Percentiles rank a stretch among this genome's conserved stretches.
These are phyloP conservation scores for Thymelicus acteon DNA, from an alignment of 2,888 invertebrate species.

Conservation along the genomic window DNA sequence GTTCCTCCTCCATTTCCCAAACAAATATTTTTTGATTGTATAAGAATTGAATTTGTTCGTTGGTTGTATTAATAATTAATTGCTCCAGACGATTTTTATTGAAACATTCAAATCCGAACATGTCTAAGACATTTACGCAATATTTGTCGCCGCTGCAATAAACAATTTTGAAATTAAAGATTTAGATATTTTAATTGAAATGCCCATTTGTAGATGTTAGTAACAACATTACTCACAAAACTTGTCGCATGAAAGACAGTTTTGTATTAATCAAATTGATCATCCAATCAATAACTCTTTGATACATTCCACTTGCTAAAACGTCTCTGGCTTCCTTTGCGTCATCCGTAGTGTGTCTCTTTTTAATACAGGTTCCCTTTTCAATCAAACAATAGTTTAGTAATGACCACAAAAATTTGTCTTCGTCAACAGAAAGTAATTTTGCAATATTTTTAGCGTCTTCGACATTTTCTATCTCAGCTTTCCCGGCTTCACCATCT, in stretches of 20 bases:
- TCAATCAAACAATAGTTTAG: constrained; percentile 93
- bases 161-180: constrained; percentile 26
- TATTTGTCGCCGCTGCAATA: constrained; percentile 92
- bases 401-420: constrained; percentile 93
- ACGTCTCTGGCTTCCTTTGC: constrained; percentile 93
- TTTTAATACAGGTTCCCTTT: constrained; percentile 88
- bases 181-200: neutral
- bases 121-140: constrained; percentile 92
- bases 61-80: constrained; percentile 94
- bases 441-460: constrained; percentile 89
- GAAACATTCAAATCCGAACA: constrained; percentile 97
- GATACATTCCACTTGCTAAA: constrained; percentile 93
- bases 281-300: constrained; percentile 94
- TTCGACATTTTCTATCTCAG: constrained; percentile 90
- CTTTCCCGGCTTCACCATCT: constrained; percentile 86
- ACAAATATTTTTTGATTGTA: constrained; percentile 96
- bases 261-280: constrained; percentile 93
- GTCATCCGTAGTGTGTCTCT: constrained; percentile 90
- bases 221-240: constrained; percentile 88
- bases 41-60: constrained; percentile 97
- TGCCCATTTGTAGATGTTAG: constrained; percentile 12
- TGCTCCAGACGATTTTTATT: constrained; percentile 94
- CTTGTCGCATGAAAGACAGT: constrained; percentile 92
- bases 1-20: constrained; percentile 94
- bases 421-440: constrained; percentile 90